Conservation (phyloP, 2,797 vertebrate species). For the Dipus sagitta region DNA sequence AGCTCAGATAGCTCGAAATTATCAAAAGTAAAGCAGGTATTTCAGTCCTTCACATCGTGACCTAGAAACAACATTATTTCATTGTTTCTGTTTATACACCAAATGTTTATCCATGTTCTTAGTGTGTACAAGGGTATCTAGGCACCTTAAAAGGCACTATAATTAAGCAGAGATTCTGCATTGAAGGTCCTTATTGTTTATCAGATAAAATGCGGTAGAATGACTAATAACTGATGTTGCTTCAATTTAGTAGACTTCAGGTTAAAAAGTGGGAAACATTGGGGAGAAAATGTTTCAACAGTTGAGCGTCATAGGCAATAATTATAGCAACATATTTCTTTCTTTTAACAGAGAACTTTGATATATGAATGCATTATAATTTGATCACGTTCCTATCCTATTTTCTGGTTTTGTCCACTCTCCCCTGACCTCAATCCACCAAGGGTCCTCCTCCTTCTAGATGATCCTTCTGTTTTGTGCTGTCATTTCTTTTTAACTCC, state of each 20-base stretch:
- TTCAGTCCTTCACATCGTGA: constrained; percentile 9
- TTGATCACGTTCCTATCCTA: too few species aligned
- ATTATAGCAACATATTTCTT: constrained; percentile 32
- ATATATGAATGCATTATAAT: too few species aligned
- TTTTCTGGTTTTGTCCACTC: too few species aligned
- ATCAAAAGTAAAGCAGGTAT: background rate
- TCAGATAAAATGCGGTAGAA: background rate
- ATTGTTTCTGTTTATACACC: background rate
- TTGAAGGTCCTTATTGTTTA: background rate
- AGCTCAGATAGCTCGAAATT: background rate
- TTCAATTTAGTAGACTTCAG: constrained; percentile 6
- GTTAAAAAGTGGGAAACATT: background rate
- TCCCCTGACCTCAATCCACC: too few species aligned
- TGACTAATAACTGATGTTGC: background rate
- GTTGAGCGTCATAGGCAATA: background rate
- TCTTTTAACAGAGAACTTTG: background rate
- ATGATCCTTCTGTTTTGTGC: too few species aligned
- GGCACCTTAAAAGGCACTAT: background rate
- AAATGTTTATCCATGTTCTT: background rate
- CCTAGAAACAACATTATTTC: background rate
- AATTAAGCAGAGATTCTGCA: background rate
- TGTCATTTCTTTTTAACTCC: too few species aligned
- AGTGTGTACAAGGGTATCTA: too few species aligned
- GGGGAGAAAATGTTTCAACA: constrained; percentile 6
- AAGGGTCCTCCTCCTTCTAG: too few species aligned